These are phyloP conservation scores for Crotophaga sulcirostris DNA, from an alignment of 2,113 vertebrate species.

Conservation along the genomic window DNA sequence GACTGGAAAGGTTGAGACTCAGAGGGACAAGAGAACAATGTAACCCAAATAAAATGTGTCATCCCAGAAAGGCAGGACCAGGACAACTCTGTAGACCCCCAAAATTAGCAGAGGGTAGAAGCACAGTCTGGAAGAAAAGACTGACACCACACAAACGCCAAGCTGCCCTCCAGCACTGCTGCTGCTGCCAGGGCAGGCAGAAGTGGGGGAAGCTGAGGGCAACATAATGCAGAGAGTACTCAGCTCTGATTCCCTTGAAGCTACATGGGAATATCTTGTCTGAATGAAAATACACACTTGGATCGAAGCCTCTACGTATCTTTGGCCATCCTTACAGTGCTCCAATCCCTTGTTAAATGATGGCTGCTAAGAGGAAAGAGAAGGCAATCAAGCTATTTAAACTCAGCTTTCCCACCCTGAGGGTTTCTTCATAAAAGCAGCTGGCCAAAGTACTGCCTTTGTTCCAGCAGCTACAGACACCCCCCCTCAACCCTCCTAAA, in stretches of 20 bases:
- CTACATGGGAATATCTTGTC: not conserved
- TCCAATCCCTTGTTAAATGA: not conserved
- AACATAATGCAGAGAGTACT: not conserved
- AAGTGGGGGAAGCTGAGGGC: not conserved
- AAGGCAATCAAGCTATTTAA: not conserved
- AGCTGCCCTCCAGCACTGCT: not conserved
- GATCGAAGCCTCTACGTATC: not conserved
- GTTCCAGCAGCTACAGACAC: constrained; percentile 18
- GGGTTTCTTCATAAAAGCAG: constrained; percentile 13
- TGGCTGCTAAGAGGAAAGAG: not conserved
- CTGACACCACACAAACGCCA: not conserved
- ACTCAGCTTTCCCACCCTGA: not conserved
- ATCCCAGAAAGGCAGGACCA: not conserved
- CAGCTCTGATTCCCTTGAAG: not conserved
- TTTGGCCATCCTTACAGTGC: not conserved
- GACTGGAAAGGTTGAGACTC: not conserved
- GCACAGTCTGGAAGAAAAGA: not conserved
- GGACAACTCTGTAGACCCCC: not conserved
- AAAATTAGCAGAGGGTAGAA: not conserved
- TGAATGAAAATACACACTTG: not conserved
- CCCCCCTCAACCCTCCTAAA: not conserved
- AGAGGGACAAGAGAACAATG: not conserved
- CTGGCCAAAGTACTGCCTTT: constrained; percentile 23
- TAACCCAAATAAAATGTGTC: not conserved
- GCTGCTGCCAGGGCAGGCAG: not conserved